Evolutionary conservation across 2,888 invertebrate genomes (phyloP).

Genomic region (Cataglyphis albicans): DNA sequence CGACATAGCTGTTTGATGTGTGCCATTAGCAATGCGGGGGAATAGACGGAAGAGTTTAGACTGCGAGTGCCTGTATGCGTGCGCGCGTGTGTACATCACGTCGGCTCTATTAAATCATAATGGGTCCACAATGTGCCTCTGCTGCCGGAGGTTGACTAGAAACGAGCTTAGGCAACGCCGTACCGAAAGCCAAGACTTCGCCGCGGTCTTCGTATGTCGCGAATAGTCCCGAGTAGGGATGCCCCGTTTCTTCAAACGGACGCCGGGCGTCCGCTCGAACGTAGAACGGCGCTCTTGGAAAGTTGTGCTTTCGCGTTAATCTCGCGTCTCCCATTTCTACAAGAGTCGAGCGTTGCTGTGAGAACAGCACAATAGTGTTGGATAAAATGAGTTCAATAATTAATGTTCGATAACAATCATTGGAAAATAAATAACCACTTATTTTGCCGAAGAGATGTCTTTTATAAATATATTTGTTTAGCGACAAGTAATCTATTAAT

Average conservation of each 20-base stretch:
- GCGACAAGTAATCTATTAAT: too few relatives aligned
- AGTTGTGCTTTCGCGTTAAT: not conserved
- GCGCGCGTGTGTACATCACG: slow-evolving; percentile 76
- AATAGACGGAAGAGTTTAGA: slow-evolving; percentile 76
- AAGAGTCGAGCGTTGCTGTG: not conserved
- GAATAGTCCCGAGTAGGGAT: slow-evolving; percentile 40
- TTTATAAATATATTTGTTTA: not conserved
- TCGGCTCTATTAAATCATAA: slow-evolving; percentile 83
- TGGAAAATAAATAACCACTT: not conserved
- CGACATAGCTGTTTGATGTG: slow-evolving; percentile 75
- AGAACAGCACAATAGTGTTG: not conserved
- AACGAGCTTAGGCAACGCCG: slow-evolving; percentile 76
- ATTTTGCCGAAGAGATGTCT: not conserved
- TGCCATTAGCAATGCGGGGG: slow-evolving; percentile 77
- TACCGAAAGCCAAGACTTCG: slow-evolving; percentile 70
- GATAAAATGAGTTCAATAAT: not conserved
- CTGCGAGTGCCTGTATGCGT: slow-evolving; percentile 63
- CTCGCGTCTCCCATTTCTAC: not conserved
- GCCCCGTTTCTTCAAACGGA: slow-evolving; percentile 21
- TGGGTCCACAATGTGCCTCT: slow-evolving; percentile 83
- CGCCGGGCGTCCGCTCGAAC: not conserved
- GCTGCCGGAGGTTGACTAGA: slow-evolving; percentile 76
- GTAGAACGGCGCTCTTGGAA: not conserved
- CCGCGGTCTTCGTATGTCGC: slow-evolving; percentile 52
- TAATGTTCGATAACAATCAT: not conserved